Conservation (phyloP, 2,113 vertebrate species). For the Zapus hudsonius region DNA sequence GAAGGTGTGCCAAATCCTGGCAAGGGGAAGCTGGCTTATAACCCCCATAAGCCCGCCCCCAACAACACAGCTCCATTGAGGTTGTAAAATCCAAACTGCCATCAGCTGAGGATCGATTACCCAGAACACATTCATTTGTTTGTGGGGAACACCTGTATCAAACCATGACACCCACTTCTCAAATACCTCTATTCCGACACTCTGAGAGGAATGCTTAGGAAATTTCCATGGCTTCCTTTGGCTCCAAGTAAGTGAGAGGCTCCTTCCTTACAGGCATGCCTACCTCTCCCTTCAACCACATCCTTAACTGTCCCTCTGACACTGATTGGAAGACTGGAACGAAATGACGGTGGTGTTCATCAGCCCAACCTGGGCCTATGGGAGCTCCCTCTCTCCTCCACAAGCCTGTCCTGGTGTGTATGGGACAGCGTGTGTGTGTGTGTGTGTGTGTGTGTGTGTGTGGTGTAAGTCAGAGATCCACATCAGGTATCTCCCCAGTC, state of each 20-base stretch:
- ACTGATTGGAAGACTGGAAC: not conserved
- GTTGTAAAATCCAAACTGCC: too few relatives aligned
- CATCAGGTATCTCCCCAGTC: too few relatives aligned
- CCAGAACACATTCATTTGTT: too few relatives aligned
- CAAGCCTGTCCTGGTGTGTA: not conserved
- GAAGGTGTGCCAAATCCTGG: too few relatives aligned
- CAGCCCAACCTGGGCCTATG: not conserved
- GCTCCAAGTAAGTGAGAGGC: not conserved
- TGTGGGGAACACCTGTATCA: too few relatives aligned
- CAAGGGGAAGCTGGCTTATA: too few relatives aligned
- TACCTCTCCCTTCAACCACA: not conserved
- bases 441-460: too few relatives aligned
- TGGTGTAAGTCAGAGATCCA: too few relatives aligned
- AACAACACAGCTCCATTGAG: too few relatives aligned
- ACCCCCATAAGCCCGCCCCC: too few relatives aligned
- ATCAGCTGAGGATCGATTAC: too few relatives aligned
- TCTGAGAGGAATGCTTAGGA: not conserved
- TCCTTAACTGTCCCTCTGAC: not conserved
- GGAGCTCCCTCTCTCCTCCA: not conserved
- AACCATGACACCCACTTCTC: not conserved
- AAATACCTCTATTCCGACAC: not conserved
- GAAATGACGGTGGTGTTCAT: not conserved
- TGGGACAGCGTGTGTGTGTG: too few relatives aligned
- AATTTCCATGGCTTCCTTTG: not conserved
- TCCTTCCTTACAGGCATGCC: rapidly evolving